These are phyloP conservation scores for Stegana nigrithorax DNA, from an alignment of 2,888 invertebrate genomes.

Conservation along the genomic window DNA sequence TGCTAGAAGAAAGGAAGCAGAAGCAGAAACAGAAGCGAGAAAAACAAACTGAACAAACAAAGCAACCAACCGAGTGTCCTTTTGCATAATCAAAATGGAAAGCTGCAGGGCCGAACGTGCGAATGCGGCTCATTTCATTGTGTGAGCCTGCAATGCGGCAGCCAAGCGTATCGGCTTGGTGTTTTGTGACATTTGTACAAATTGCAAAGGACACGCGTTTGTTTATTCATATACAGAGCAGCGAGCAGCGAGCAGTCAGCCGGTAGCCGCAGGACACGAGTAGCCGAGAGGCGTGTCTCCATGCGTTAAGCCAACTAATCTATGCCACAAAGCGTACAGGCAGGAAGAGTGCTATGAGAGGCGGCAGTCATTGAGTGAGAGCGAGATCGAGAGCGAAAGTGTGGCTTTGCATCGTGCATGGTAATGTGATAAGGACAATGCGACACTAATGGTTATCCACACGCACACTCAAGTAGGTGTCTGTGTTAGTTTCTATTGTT, in stretches of 20 bases:
- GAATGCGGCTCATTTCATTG: not conserved
- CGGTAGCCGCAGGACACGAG: constrained; percentile 32
- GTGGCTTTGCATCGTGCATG: too few species aligned
- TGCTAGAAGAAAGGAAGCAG: constrained; percentile 36
- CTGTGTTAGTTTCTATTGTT: too few species aligned
- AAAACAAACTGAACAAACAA: too few species aligned
- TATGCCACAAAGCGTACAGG: constrained; percentile 34
- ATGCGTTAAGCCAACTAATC: constrained; percentile 53
- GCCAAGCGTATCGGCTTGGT: constrained; percentile 25
- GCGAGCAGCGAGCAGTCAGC: not conserved
- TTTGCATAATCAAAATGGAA: too few species aligned
- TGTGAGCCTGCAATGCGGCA: constrained; percentile 19
- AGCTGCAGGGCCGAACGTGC: too few species aligned
- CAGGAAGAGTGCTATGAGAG: constrained; percentile 7
- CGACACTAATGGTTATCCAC: too few species aligned
- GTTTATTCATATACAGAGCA: not conserved
- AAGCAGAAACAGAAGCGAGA: not conserved
- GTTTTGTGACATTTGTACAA: not conserved
- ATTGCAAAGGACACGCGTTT: constrained; percentile 34
- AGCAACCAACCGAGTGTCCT: too few species aligned
- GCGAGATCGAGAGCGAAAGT: too few species aligned
- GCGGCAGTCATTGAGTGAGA: constrained; percentile 5
- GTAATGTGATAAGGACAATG: too few species aligned
- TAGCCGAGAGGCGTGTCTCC: constrained; percentile 26
- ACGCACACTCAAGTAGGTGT: too few species aligned